Evolutionary conservation across 92 coral and sea anemone genomes (phyloP), one percentile per base, ranked within the genome.

Genomic region (Porites evermanni): DNA sequence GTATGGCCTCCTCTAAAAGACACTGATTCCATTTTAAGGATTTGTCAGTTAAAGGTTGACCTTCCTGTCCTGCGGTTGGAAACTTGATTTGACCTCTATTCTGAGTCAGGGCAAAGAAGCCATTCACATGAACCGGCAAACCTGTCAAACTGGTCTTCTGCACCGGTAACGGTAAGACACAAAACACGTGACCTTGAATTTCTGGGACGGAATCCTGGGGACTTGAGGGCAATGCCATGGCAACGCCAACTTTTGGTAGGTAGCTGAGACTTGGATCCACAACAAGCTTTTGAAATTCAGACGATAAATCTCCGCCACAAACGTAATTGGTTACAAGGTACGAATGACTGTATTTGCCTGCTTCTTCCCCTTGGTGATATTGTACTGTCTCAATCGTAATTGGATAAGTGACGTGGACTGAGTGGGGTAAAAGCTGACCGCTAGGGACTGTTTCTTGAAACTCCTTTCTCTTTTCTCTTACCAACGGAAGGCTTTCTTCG

Each of bases 241-340:
- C 98, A 2, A 94, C 92, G 64, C 98, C 95, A 23, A 96, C 95
- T 86, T 89, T 74, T 3, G 98, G 97, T 53, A 92, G 76, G 44
- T 90, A 94, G 70, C 93, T 87, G 19, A 94, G 91, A 5, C 80
- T 90, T 50, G 84, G 78, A 18, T 88, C 94, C 14, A 56, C 78
- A 38, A 77, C 86, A 44, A 88, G 88, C 56, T 20, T 77, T 79
- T 78, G 76, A 82, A 88, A 84, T 20, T 80, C 69, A 2, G 72
- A 52, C 14, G 97, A 89, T 7, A 89, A 47, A 2, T 83, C 24
- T 23, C 79, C 87, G 1, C 91, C 91, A 70, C 91, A 87, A 13
- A 73, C 83, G 81, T 82, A 94, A 56, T 83, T 86, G 4, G 97
- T 91, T 26, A 94, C 89, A 32, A 86, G 87, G 60, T 86, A 94